Conservation (phyloP, 2,113 vertebrate species). For the Empidonax alnorum region DNA sequence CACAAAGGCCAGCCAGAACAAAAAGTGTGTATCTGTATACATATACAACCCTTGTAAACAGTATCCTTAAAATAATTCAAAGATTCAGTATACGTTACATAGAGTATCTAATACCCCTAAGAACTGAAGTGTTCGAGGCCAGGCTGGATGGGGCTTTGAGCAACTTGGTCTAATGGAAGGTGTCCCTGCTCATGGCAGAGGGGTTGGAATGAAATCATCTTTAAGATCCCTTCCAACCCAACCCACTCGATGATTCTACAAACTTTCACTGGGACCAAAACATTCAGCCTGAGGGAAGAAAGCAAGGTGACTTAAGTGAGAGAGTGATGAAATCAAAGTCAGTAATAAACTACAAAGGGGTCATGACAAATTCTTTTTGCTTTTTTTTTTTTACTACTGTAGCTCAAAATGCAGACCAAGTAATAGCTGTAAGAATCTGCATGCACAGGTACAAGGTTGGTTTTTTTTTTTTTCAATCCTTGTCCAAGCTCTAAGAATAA, state of each 20-base stretch:
- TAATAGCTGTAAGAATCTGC: neutral
- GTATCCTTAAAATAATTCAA: neutral
- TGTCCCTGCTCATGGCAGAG: neutral
- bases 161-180: neutral
- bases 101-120: neutral
- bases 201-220: neutral
- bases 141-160: neutral
- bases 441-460: neutral
- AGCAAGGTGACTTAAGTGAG: neutral
- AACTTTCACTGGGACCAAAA: neutral
- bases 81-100: neutral
- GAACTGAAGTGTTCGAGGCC: neutral
- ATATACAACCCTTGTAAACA: neutral
- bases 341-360: neutral
- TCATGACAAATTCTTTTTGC: neutral
- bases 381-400: neutral
- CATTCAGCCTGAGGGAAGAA: neutral
- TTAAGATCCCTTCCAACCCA: neutral
- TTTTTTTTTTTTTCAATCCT: neutral
- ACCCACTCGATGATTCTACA: neutral
- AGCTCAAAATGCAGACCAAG: neutral
- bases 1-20: neutral
- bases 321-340: neutral
- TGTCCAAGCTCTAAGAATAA: neutral
- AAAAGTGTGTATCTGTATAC: neutral